phyloP scores from a whole-genome alignment of 2,113 vertebrate species.

The Pithys albifrons region DNA sequence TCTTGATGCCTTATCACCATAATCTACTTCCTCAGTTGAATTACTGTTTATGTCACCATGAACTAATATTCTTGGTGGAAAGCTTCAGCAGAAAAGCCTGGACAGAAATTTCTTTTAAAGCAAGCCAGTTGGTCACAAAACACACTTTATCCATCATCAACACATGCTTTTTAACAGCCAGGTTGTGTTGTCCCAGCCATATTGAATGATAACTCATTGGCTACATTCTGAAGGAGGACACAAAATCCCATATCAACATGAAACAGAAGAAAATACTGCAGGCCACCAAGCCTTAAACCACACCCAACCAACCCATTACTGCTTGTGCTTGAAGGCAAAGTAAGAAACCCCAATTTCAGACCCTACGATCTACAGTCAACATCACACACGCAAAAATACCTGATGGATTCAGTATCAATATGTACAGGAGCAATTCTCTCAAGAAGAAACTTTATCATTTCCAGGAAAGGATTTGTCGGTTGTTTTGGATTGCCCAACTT shows the following conservation, averaged over 20 bases:
- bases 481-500: slow-evolving; percentile 86
- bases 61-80: background rate
- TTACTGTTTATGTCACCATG: background rate
- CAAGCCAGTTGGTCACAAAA: background rate
- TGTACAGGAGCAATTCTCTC: slow-evolving; percentile 87
- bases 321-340: background rate
- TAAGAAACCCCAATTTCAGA: background rate
- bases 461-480: slow-evolving; percentile 87
- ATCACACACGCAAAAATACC: slow-evolving; percentile 68
- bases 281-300: background rate
- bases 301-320: background rate
- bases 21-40: background rate
- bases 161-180: background rate
- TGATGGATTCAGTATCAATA: slow-evolving; percentile 86
- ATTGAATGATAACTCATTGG: background rate
- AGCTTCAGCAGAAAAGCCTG: background rate
- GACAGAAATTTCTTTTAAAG: background rate
- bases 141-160: background rate
- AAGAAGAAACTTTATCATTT: slow-evolving; percentile 91
- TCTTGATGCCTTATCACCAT: background rate
- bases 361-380: background rate
- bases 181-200: background rate
- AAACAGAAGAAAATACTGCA: background rate
- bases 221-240: background rate
- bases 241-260: background rate